Evolutionary conservation across 2,113 vertebrate species (phyloP).

Genomic region (Corvus hawaiiensis): DNA sequence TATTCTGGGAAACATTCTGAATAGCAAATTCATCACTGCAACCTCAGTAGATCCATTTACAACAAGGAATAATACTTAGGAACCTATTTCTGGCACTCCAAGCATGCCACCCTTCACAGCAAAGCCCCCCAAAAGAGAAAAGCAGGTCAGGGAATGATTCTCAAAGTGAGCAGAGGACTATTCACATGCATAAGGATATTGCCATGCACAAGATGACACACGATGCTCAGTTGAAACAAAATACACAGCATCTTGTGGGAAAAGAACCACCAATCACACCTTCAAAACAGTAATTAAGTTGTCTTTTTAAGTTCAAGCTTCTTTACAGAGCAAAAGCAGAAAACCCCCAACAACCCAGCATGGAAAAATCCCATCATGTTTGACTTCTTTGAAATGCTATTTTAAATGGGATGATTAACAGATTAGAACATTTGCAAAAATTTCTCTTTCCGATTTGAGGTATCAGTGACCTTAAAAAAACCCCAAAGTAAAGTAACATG

Average conservation of each 20-base stretch:
- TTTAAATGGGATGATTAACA: neutral
- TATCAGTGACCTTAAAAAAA: neutral
- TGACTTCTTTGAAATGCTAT: neutral
- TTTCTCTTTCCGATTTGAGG: neutral
- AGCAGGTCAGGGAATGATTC: neutral
- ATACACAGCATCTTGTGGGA: neutral
- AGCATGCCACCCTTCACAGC: neutral
- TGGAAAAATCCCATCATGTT: neutral
- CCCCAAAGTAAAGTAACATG: neutral
- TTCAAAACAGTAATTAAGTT: neutral
- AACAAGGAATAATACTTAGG: neutral
- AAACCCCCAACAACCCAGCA: neutral
- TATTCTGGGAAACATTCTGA: neutral
- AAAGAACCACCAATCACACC: neutral
- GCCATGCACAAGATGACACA: neutral
- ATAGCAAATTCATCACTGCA: neutral
- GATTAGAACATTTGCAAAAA: neutral
- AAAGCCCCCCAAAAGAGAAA: neutral
- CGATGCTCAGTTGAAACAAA: neutral
- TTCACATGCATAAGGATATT: rapidly evolving
- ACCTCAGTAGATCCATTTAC: neutral
- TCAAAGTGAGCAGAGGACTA: neutral
- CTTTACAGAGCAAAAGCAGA: neutral
- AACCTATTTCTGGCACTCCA: neutral
- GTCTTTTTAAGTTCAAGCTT: neutral